Evolutionary conservation across 2,797 vertebrate species (phyloP).

Genomic region (Phoxinus dragarum): DNA sequence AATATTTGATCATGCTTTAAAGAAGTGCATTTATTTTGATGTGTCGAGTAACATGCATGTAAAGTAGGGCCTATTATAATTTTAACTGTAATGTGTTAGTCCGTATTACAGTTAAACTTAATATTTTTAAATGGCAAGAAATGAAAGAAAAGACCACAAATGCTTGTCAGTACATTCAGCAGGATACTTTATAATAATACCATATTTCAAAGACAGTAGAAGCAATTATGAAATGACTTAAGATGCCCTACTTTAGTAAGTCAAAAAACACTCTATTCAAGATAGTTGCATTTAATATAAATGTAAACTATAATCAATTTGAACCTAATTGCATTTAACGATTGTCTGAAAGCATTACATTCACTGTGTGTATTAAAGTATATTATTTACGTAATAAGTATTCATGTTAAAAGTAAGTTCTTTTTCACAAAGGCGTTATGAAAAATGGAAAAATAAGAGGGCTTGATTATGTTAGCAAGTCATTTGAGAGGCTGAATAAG

Average conservation of each 20-base stretch:
- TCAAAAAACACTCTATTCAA: background rate
- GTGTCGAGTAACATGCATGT: background rate
- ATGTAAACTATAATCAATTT: background rate
- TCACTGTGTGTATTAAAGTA: background rate
- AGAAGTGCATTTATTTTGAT: background rate
- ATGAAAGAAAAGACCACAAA: background rate
- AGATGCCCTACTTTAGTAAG: background rate
- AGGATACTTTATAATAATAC: background rate
- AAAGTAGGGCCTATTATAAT: background rate
- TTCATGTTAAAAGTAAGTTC: background rate
- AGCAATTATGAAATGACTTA: background rate
- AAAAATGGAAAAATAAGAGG: background rate
- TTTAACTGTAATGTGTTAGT: too few relatives aligned
- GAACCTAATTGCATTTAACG: background rate
- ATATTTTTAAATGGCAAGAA: background rate
- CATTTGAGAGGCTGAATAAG: slow-evolving; percentile 1
- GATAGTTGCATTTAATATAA: background rate
- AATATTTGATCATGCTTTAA: background rate
- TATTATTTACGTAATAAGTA: background rate
- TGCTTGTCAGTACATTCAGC: background rate
- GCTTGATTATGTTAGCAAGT: background rate
- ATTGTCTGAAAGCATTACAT: background rate
- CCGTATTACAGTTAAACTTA: background rate
- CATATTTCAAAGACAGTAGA: background rate
- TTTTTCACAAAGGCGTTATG: background rate